Evolutionary conservation across 2,113 vertebrate species (phyloP).

Genomic region (Stigmatopora argus): DNA sequence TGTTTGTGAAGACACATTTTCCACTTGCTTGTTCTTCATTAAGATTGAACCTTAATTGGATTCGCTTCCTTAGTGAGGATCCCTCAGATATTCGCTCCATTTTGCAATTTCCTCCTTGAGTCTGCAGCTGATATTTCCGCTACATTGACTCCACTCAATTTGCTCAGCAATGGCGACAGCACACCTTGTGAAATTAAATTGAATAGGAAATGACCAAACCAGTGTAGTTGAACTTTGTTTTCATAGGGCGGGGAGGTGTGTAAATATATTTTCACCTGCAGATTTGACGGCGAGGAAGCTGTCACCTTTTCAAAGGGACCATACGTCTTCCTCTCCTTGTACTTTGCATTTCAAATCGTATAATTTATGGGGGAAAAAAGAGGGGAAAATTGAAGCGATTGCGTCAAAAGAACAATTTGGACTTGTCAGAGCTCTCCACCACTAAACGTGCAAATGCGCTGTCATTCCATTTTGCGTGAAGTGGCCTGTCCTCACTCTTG

Average conservation of each 20-base stretch:
- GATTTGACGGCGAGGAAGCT: conserved; percentile 31
- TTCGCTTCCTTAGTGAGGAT: conserved; percentile 24
- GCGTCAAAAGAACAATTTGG: conserved; percentile 33
- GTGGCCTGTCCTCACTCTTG: conserved; percentile 36
- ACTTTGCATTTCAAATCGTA: conserved; percentile 37
- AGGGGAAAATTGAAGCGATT: conserved; percentile 24
- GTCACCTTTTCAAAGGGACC: conserved; percentile 56
- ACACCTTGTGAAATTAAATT: conserved; percentile 47
- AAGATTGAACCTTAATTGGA: conserved; percentile 28
- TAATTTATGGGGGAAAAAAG: conserved; percentile 9
- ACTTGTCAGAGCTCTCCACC: conserved; percentile 28
- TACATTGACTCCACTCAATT: conserved; percentile 47
- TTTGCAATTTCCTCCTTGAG: conserved; percentile 41
- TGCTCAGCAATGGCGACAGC: conserved; percentile 40
- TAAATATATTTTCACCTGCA: conserved; percentile 59
- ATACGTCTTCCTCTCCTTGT: conserved; percentile 38
- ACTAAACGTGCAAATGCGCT: conserved; percentile 44
- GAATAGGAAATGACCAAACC: conserved; percentile 49
- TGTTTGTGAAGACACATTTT: conserved; percentile 22
- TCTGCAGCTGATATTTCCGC: conserved; percentile 58
- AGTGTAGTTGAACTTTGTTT: conserved; percentile 43
- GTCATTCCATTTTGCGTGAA: conserved; percentile 51
- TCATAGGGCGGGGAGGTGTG: conserved; percentile 36
- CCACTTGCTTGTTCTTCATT: conserved; percentile 33
- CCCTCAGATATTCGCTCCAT: conserved; percentile 28